Conservation (phyloP, 2,113 vertebrate genomes). For the Plestiodon gilberti region DNA sequence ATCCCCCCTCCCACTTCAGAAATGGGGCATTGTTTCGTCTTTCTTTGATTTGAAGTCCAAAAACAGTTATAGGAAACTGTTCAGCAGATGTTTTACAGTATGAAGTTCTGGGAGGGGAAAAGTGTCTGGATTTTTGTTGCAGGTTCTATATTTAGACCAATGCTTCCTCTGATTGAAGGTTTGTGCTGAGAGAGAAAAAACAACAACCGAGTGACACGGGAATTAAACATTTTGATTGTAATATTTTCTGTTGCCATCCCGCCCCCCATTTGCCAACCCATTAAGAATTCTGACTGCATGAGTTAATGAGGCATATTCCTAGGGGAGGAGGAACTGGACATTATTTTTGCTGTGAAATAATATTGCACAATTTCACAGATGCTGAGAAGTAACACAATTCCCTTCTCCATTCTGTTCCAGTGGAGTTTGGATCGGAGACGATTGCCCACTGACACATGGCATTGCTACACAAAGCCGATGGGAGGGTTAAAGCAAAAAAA, state of each 20-base stretch:
- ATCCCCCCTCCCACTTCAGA: constrained; percentile 68
- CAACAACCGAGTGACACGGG: constrained; percentile 44
- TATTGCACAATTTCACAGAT: constrained; percentile 25
- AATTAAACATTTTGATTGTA: constrained; percentile 64
- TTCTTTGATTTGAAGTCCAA: constrained; percentile 87
- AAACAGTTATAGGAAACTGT: constrained; percentile 87
- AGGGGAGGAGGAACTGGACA: constrained; percentile 36
- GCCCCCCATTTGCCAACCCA: constrained; percentile 28
- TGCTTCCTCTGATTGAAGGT: constrained; percentile 80
- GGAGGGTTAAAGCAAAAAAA: background rate
- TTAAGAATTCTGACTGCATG: constrained; percentile 8
- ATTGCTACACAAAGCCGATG: background rate
- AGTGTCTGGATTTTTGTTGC: constrained; percentile 68
- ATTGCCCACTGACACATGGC: background rate
- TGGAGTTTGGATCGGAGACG: rapidly evolving
- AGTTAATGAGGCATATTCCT: constrained; percentile 37
- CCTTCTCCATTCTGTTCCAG: background rate
- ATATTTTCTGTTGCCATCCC: constrained; percentile 52
- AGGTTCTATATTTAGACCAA: constrained; percentile 80
- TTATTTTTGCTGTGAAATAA: background rate
- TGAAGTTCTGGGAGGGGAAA: constrained; percentile 71
- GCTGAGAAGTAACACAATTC: background rate
- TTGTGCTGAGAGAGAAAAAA: constrained; percentile 72
- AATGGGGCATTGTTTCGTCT: constrained; percentile 82
- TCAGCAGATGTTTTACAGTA: constrained; percentile 84